These are phyloP conservation scores for Aldabrachelys gigantea DNA, from an alignment of 2,113 vertebrate genomes.

Conservation along the genomic window DNA sequence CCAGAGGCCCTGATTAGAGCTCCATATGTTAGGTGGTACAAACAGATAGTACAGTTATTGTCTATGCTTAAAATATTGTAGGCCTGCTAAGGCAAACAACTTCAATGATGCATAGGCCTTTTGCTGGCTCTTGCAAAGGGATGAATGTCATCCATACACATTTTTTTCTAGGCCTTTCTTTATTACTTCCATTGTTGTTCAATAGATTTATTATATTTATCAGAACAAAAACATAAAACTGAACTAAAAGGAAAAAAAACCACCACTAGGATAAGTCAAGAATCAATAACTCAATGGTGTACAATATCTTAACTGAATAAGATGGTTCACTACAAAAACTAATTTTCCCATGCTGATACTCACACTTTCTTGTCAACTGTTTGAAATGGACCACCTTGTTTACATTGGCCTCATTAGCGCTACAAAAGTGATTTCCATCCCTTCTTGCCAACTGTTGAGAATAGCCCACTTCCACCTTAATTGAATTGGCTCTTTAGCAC, in stretches of 20 bases:
- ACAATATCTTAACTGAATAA: not conserved
- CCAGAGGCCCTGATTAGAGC: not conserved
- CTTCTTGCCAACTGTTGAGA: too few species aligned
- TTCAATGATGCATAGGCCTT: rapidly evolving
- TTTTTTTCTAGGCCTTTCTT: not conserved
- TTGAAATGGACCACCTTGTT: too few species aligned
- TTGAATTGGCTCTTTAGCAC: too few species aligned
- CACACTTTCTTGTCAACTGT: too few species aligned
- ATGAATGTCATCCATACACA: not conserved
- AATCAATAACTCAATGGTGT: not conserved
- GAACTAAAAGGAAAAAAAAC: not conserved
- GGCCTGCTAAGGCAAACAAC: not conserved
- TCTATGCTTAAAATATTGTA: not conserved
- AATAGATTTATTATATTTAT: not conserved
- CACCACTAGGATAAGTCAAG: rapidly evolving
- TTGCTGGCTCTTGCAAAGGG: rapidly evolving
- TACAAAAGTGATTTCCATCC: too few species aligned
- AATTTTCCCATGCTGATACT: too few species aligned
- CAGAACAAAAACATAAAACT: rapidly evolving
- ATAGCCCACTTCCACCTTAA: too few species aligned
- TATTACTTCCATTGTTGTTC: not conserved
- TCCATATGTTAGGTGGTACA: not conserved
- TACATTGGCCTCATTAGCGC: too few species aligned
- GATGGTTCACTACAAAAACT: too few species aligned
- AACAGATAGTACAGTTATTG: not conserved